Percentiles rank a stretch among this genome's conserved stretches.
These are phyloP conservation scores for Scaptodrosophila lebanonensis DNA, from an alignment of 1,140 invertebrate genomes.

Conservation along the genomic window DNA sequence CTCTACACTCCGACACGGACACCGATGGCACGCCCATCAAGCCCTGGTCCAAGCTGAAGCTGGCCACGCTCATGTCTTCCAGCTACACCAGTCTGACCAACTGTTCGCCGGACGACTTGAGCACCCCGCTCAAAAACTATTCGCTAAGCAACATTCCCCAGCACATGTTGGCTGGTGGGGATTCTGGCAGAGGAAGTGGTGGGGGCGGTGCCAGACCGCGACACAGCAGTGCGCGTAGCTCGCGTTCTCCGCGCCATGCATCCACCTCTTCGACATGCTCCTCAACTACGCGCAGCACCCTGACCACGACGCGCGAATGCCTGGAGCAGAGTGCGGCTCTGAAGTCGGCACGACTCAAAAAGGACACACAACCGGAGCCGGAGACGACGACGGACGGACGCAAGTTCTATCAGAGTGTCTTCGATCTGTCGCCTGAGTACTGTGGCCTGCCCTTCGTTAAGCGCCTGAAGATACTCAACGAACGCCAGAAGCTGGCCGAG, in stretches of 20 bases:
- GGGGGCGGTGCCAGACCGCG: constrained; percentile 18
- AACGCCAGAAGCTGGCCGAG: constrained; percentile 90
- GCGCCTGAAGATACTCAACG: constrained; percentile 91
- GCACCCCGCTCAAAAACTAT: constrained; percentile 61
- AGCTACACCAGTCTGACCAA: constrained; percentile 72
- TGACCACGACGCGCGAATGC: constrained; percentile 39
- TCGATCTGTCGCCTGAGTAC: constrained; percentile 92
- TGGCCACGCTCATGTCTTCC: constrained; percentile 71
- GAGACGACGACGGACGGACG: constrained; percentile 10
- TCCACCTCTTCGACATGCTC: too few relatives aligned
- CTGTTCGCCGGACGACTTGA: constrained; percentile 54
- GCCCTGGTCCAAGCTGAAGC: constrained; percentile 75
- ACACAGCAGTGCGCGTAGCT: constrained; percentile 49
- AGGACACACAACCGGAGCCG: constrained; percentile 21
- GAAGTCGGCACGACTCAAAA: constrained; percentile 24
- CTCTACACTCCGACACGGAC: constrained; percentile 60
- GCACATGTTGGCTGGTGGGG: constrained; percentile 48
- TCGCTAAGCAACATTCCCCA: constrained; percentile 66
- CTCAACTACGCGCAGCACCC: too few relatives aligned
- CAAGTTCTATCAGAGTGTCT: constrained; percentile 81
- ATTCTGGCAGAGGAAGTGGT: too few relatives aligned
- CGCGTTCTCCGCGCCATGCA: constrained; percentile 37
- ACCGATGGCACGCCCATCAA: constrained; percentile 70
- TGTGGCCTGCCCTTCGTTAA: constrained; percentile 91
- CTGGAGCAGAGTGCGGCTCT: constrained; percentile 53